Conservation (phyloP, 2,797 vertebrate genomes). For the Steatocranus sp. region DNA sequence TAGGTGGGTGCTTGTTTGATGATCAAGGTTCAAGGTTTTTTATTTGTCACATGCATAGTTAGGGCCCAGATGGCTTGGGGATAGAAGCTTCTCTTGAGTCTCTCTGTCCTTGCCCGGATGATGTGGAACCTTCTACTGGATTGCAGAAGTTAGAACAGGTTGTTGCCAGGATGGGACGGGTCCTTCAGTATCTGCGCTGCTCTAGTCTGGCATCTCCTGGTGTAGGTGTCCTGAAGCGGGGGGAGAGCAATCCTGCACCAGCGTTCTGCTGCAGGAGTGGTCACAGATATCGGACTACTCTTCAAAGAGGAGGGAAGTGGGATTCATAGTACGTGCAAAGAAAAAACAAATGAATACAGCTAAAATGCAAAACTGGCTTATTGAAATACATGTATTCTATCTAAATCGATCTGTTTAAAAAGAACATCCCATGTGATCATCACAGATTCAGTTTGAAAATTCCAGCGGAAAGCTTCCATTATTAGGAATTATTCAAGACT, state of each 20-base stretch:
- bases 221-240: not conserved
- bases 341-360: not conserved
- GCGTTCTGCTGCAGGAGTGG: not conserved
- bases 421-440: not conserved
- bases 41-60: not conserved
- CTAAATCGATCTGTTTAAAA: too few relatives aligned
- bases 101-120: not conserved
- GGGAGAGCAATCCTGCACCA: not conserved
- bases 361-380: not conserved
- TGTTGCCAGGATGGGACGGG: not conserved
- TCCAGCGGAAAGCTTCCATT: accelerated
- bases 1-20: not conserved
- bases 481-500: not conserved
- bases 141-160: not conserved
- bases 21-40: not conserved
- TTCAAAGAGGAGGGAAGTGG: not conserved
- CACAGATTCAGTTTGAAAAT: not conserved
- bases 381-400: not conserved
- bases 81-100: accelerated
- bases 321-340: not conserved
- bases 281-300: not conserved
- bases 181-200: not conserved
- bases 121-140: too few relatives aligned
- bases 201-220: not conserved
- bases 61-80: not conserved